Evolutionary conservation across 2,797 vertebrate species (phyloP).

Genomic region (Oophaga sylvatica): DNA sequence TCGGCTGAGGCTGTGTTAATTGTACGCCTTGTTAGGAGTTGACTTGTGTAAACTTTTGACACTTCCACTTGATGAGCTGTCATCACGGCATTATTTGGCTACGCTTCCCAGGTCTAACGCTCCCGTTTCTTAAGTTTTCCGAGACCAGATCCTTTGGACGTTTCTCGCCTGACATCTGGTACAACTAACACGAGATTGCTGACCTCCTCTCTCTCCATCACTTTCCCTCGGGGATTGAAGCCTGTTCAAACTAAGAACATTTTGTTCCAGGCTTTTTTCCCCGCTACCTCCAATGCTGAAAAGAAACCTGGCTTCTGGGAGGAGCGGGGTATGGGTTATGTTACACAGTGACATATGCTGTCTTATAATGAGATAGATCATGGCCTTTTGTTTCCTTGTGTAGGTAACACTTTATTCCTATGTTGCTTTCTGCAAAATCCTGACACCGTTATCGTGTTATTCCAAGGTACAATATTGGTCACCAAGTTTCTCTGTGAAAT

Average conservation of each 20-base stretch:
- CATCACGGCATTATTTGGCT: not conserved
- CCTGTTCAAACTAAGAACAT: constrained; percentile 36
- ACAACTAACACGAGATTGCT: constrained; percentile 16
- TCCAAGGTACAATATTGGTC: not conserved
- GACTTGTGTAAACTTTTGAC: not conserved
- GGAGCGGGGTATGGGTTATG: not conserved
- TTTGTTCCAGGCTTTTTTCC: constrained; percentile 40
- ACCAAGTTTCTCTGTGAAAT: too few species aligned
- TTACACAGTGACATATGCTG: not conserved
- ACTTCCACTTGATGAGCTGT: not conserved
- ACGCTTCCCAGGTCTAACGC: not conserved
- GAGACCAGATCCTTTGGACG: not conserved
- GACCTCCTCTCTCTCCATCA: not conserved
- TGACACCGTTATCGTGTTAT: not conserved
- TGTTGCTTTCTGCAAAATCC: not conserved
- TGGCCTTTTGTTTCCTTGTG: not conserved
- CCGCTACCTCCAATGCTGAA: not conserved
- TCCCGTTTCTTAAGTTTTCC: constrained; percentile 9
- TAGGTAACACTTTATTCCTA: not conserved
- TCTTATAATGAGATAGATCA: not conserved
- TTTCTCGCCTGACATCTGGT: constrained; percentile 36
- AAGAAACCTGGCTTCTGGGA: not conserved
- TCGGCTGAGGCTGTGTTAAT: too few species aligned
- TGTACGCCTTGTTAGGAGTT: not conserved
- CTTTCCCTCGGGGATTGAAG: constrained; percentile 16